Percentiles rank a stretch among this genome's conserved stretches.
These are phyloP conservation scores for Phasia obesa DNA, from an alignment of 2,888 invertebrate species.

Conservation along the genomic window DNA sequence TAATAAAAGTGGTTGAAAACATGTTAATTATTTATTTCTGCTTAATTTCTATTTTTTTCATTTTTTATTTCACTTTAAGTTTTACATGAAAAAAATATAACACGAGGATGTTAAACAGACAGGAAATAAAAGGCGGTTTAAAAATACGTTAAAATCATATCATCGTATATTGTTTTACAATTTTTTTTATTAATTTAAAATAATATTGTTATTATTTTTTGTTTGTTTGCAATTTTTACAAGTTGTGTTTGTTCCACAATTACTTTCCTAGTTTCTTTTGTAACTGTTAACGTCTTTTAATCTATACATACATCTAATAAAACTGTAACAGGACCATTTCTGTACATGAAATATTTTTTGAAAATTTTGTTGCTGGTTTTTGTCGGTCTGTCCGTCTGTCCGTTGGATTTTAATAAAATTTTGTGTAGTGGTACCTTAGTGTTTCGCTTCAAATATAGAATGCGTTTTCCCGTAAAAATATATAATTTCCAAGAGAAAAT, in stretches of 20 bases:
- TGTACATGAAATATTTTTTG: too few relatives aligned
- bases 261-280: conserved; percentile 18
- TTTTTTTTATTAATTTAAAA: conserved; percentile 12
- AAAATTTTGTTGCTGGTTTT: too few relatives aligned
- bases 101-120: conserved; percentile 38
- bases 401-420: too few relatives aligned
- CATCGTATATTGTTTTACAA: too few relatives aligned
- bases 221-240: conserved; percentile 14
- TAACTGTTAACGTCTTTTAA: background rate
- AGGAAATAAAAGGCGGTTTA: conserved; percentile 43
- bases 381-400: too few relatives aligned
- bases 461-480: too few relatives aligned
- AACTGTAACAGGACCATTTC: too few relatives aligned
- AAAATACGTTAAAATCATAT: conserved; percentile 1
- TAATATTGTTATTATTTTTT: too few relatives aligned
- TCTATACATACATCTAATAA: too few relatives aligned
- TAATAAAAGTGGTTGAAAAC: conserved; percentile 25
- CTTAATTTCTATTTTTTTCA: conserved; percentile 4
- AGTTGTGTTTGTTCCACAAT: background rate
- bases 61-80: background rate
- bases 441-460: too few relatives aligned
- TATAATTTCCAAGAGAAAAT: too few relatives aligned
- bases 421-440: too few relatives aligned
- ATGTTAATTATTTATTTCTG: conserved; percentile 29
- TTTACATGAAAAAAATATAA: conserved; percentile 4